Percentiles rank a stretch among this genome's conserved stretches.
Conservation (phyloP, 2,797 vertebrate species). For the Danio tinwini region DNA sequence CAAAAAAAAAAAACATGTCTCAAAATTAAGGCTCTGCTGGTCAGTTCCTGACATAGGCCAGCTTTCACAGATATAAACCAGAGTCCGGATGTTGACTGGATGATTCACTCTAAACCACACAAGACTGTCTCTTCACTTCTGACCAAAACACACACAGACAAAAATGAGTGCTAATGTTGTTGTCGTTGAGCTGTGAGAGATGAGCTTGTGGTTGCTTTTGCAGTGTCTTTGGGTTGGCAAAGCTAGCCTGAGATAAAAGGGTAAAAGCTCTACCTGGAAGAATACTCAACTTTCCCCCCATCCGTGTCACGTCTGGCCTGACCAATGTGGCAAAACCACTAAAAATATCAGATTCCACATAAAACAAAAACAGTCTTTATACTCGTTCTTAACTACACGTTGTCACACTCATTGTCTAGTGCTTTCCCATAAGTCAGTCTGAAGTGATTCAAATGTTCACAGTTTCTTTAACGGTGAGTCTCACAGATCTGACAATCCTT, state of each 20-base stretch:
- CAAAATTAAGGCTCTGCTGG: constrained; percentile 20
- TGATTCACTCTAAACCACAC: constrained; percentile 73
- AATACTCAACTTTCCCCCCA: constrained; percentile 32
- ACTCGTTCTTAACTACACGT: constrained; percentile 19
- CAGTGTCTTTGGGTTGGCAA: background rate
- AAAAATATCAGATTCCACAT: constrained; percentile 41
- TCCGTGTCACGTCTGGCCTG: constrained; percentile 29
- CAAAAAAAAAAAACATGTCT: background rate
- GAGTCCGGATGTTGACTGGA: constrained; percentile 66
- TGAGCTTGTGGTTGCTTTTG: constrained; percentile 16
- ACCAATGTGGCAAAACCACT: constrained; percentile 25
- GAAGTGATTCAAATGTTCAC: constrained; percentile 58
- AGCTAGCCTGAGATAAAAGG: constrained; percentile 16
- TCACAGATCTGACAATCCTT: constrained; percentile 28
- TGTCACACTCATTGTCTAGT: constrained; percentile 44
- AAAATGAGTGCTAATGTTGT: constrained; percentile 28
- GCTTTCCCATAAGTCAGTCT: constrained; percentile 52
- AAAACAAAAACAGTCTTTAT: constrained; percentile 30
- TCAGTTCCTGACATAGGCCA: constrained; percentile 41
- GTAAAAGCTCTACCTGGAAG: constrained; percentile 23
- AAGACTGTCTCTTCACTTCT: constrained; percentile 47
- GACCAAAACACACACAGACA: constrained; percentile 27
- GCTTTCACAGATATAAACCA: constrained; percentile 51
- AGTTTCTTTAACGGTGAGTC: constrained; percentile 18
- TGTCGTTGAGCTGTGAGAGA: background rate